phyloP scores from a whole-genome alignment of 2,888 invertebrate species.

The Ichneumoninae sp. region DNA sequence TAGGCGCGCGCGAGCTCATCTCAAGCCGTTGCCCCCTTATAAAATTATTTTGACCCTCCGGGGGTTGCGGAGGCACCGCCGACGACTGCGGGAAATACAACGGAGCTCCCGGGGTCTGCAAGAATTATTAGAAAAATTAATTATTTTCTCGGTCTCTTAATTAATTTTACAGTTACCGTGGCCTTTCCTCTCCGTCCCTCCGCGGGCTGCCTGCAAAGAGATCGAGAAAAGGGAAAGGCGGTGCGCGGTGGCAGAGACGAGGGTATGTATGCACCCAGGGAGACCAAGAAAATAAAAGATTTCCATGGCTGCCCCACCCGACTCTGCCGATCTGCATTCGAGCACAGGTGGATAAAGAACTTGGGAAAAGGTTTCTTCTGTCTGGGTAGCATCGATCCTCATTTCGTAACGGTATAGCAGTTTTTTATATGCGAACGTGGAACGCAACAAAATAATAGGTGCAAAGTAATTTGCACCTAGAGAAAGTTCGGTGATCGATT shows the following conservation, averaged over 20 bases:
- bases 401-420: not conserved
- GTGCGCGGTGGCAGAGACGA: conserved; percentile 26
- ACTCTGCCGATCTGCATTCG: conserved; percentile 49
- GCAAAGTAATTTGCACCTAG: too few species aligned
- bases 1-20: conserved; percentile 78
- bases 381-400: not conserved
- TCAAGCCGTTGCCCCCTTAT: conserved; percentile 80
- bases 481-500: not conserved
- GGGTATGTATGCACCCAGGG: conserved; percentile 28
- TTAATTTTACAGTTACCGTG: conserved; percentile 83
- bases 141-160: conserved; percentile 83
- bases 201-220: conserved; percentile 54
- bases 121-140: conserved; percentile 84
- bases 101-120: conserved; percentile 72
- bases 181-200: conserved; percentile 64
- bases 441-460: not conserved
- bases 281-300: conserved; percentile 64
- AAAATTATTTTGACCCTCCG: conserved; percentile 83
- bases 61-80: conserved; percentile 64
- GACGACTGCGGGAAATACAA: conserved; percentile 70
- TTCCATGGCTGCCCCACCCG: conserved; percentile 69
- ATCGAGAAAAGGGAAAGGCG: conserved; percentile 63
- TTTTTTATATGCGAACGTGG: not conserved
- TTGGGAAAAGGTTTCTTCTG: conserved; percentile 22
- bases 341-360: conserved; percentile 30